phyloP scores from a whole-genome alignment of 2,888 invertebrate genomes.

The Pterostichus madidus region DNA sequence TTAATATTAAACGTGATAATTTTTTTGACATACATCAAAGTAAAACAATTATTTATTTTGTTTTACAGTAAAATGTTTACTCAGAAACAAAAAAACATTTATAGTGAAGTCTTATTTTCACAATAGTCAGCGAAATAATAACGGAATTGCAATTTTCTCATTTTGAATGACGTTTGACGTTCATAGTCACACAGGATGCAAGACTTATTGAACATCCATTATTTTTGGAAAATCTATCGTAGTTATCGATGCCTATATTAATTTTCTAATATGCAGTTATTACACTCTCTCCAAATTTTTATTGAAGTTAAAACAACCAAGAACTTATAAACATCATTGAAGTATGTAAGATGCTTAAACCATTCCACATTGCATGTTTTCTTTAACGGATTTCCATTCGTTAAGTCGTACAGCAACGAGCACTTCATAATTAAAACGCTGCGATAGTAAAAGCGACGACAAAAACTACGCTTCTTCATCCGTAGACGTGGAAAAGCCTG shows the following conservation, averaged over 20 bases:
- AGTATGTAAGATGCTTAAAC: background rate
- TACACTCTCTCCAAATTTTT: background rate
- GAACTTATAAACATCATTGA: background rate
- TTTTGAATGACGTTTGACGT: too few species aligned
- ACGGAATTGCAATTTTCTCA: too few species aligned
- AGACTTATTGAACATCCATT: too few species aligned
- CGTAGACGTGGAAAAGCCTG: constrained; percentile 19
- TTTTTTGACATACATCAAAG: too few species aligned
- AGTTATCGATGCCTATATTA: background rate
- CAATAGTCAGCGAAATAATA: too few species aligned
- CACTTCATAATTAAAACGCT: constrained; percentile 26
- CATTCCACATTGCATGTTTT: constrained; percentile 20
- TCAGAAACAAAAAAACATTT: too few species aligned
- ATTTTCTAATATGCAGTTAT: background rate
- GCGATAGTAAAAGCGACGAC: constrained; percentile 15
- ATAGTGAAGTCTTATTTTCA: too few species aligned
- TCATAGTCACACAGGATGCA: too few species aligned
- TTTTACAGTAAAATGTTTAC: too few species aligned
- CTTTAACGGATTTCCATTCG: constrained; percentile 16
- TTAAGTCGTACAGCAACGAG: background rate
- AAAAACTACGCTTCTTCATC: constrained; percentile 24
- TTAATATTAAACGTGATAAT: too few species aligned
- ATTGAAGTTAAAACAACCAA: background rate
- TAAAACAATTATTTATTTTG: too few species aligned
- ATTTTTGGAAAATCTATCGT: too few species aligned